A percentile compares a stretch with the other conserved stretches of the same genome.
phyloP scores from a whole-genome alignment of 2,797 vertebrate species.

The Acomys russatus region DNA sequence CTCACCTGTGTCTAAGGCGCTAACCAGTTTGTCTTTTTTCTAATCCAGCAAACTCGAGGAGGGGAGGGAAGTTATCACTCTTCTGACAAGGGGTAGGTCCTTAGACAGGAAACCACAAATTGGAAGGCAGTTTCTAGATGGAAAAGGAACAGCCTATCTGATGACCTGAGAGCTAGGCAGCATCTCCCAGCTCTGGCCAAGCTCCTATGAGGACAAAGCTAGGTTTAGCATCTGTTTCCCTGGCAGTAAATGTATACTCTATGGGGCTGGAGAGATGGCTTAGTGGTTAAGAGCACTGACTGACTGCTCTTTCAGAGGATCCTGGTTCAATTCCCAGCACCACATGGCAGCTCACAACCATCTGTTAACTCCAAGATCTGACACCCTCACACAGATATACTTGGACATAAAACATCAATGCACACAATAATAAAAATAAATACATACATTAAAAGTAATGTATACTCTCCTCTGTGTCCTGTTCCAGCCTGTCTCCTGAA shows the following conservation, averaged over 20 bases:
- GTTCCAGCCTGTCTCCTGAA: background rate
- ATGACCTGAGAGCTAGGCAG: background rate
- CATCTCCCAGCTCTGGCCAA: background rate
- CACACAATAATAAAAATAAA: no score
- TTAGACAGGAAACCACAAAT: conserved; percentile 4
- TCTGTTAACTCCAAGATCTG: no score
- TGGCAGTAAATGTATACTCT: rapidly evolving
- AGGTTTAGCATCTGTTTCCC: rapidly evolving
- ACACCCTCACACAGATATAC: no score
- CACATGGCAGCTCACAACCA: no score
- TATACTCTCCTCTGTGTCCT: background rate
- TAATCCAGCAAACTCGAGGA: background rate
- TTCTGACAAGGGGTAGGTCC: background rate
- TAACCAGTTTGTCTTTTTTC: background rate
- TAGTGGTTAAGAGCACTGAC: no score
- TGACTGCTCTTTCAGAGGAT: no score
- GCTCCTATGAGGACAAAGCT: background rate
- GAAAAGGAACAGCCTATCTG: background rate
- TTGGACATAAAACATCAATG: no score
- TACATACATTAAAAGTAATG: no score
- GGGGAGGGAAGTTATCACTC: background rate
- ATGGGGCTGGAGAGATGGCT: no score
- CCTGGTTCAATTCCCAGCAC: no score
- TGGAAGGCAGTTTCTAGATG: conserved; percentile 29
- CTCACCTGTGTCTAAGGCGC: background rate